Conservation (phyloP, 2,888 invertebrate species). For the Tetanocera ferruginea region DNA sequence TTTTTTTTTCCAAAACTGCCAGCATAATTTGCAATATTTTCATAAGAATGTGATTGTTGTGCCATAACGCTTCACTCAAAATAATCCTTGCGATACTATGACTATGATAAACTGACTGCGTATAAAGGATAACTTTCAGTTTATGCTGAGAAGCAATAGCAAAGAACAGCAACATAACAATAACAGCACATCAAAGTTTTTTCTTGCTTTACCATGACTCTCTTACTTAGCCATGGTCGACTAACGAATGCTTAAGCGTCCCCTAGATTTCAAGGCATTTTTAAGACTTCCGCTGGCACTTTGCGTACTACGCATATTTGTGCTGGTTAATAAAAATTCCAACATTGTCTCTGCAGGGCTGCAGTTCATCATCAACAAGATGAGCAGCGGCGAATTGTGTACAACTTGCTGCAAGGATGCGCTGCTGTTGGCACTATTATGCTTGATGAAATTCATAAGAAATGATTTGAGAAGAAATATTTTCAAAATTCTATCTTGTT, state of each 20-base stretch:
- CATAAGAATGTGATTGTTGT: too few relatives aligned
- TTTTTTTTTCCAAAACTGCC: too few relatives aligned
- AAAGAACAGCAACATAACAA: too few relatives aligned
- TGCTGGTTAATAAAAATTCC: constrained; percentile 26
- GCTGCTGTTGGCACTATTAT: not conserved
- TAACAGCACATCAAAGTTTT: not conserved
- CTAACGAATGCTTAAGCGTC: not conserved
- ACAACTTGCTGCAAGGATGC: not conserved
- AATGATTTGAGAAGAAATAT: not conserved
- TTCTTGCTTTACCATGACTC: not conserved
- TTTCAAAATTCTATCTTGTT: not conserved
- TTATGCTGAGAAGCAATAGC: too few relatives aligned
- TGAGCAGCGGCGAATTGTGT: not conserved
- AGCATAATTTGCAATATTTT: too few relatives aligned
- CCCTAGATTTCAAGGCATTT: not conserved
- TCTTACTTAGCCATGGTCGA: not conserved
- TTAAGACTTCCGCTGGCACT: not conserved
- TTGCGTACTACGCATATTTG: not conserved
- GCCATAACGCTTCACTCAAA: too few relatives aligned
- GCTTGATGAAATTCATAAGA: not conserved
- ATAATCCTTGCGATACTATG: too few relatives aligned
- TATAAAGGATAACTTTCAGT: too few relatives aligned
- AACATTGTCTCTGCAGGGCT: constrained; percentile 7
- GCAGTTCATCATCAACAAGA: constrained; percentile 10
- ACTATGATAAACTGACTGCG: too few relatives aligned